Evolutionary conservation across 2,797 vertebrate genomes (phyloP).

Genomic region (Epinephelus awoara): DNA sequence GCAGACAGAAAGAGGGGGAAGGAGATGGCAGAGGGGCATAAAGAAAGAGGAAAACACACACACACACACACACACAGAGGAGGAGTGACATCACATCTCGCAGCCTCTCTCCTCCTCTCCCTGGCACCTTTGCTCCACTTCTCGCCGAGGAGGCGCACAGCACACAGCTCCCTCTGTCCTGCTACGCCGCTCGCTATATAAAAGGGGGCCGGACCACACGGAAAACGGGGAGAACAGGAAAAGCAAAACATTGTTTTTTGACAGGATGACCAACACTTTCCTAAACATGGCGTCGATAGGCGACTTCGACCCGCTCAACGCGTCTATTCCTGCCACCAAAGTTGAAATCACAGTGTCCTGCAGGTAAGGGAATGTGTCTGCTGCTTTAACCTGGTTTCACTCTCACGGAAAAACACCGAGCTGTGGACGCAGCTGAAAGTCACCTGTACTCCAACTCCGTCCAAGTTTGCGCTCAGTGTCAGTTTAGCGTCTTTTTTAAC

Average conservation of each 20-base stretch:
- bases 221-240: neutral
- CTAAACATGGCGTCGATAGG: constrained; percentile 92
- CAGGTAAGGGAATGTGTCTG: constrained; percentile 87
- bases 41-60: constrained; percentile 14
- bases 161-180: constrained; percentile 24
- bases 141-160: constrained; percentile 57
- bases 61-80: constrained; percentile 30
- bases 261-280: constrained; percentile 87
- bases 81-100: constrained; percentile 81
- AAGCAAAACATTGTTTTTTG: constrained; percentile 7
- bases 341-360: constrained; percentile 98
- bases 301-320: constrained; percentile 92
- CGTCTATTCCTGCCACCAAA: constrained; percentile 94
- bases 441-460: constrained; percentile 19
- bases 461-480: constrained; percentile 35
- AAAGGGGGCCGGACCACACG: constrained; percentile 63
- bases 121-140: constrained; percentile 72
- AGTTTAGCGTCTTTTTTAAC: neutral
- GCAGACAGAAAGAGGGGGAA: neutral
- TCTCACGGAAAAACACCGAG: constrained; percentile 8
- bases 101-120: constrained; percentile 39
- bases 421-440: constrained; percentile 2
- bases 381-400: neutral
- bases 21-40: constrained; percentile 8
- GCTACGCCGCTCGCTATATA: constrained; percentile 4